Conservation (phyloP, 1,140 invertebrate genomes). For the Aphis craccivora region DNA sequence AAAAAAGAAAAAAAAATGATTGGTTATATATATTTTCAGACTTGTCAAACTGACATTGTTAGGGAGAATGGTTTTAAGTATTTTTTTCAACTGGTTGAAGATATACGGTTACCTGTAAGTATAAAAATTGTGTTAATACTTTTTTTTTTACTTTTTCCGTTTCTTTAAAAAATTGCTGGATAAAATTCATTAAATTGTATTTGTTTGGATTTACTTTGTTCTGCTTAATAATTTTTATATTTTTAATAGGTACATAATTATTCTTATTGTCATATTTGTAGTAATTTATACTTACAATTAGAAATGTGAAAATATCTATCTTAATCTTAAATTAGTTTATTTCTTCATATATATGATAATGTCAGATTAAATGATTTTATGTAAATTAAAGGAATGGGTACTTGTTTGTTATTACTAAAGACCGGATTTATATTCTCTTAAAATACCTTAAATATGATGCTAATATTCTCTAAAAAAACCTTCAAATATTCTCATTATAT, state of each 20-base stretch:
- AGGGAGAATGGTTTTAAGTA: slow-evolving; percentile 95
- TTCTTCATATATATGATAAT: neutral
- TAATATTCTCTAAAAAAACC: too few relatives aligned
- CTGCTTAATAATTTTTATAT: too few relatives aligned
- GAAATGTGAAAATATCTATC: too few relatives aligned
- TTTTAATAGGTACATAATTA: too few relatives aligned
- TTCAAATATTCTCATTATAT: too few relatives aligned
- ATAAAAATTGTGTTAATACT: slow-evolving; percentile 14
- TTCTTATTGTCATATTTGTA: too few relatives aligned
- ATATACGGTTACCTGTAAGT: slow-evolving; percentile 81
- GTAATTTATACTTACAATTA: too few relatives aligned
- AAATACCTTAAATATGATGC: too few relatives aligned
- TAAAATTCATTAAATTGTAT: neutral
- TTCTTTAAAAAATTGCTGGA: neutral
- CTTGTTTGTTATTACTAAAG: too few relatives aligned
- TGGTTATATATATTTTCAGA: slow-evolving; percentile 68
- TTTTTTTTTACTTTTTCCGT: neutral
- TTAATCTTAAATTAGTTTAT: neutral
- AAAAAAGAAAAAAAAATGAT: neutral
- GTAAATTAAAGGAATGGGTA: too few relatives aligned
- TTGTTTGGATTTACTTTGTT: neutral
- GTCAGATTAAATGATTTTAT: neutral
- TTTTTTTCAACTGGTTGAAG: slow-evolving; percentile 88
- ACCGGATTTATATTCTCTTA: too few relatives aligned
- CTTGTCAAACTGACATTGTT: slow-evolving; percentile 93